A percentile compares a stretch with the other conserved stretches of the same genome.
These are phyloP conservation scores for Psophia crepitans DNA, from an alignment of 2,113 vertebrate species.

Conservation along the genomic window DNA sequence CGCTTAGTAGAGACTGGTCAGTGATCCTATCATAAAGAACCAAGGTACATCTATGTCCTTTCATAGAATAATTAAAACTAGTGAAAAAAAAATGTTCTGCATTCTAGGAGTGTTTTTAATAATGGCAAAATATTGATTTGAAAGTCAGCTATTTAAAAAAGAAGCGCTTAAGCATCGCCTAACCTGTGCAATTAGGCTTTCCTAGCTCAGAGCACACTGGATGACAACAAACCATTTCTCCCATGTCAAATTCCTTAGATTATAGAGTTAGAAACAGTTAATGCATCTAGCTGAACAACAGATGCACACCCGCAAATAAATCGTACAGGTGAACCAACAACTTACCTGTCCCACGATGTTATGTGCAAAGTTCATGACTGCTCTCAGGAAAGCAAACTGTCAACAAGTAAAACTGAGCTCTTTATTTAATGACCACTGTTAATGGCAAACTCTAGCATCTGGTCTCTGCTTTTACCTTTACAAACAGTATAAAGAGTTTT, in stretches of 20 bases:
- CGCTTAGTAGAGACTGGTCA: not conserved
- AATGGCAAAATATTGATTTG: not conserved
- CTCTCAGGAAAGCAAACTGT: not conserved
- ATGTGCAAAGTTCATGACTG: not conserved
- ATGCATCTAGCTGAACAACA: not conserved
- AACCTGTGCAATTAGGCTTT: not conserved
- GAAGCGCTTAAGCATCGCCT: not conserved
- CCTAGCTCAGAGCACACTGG: rapidly evolving
- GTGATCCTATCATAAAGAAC: not conserved
- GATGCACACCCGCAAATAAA: not conserved
- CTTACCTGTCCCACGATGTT: not conserved
- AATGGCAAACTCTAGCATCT: not conserved
- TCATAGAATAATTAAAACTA: not conserved
- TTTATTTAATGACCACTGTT: not conserved
- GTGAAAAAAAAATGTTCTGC: not conserved
- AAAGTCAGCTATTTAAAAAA: not conserved
- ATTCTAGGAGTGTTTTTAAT: not conserved
- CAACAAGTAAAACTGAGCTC: not conserved
- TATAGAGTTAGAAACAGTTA: not conserved
- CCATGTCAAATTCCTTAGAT: not conserved
- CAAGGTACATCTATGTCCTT: not conserved
- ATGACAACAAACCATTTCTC: not conserved
- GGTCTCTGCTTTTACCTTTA: not conserved
- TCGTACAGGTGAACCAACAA: not conserved
- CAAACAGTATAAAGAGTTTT: not conserved